Percentiles rank a stretch among this genome's conserved stretches.
These are phyloP conservation scores for Aphis craccivora DNA, from an alignment of 1,140 invertebrate species.

Conservation along the genomic window DNA sequence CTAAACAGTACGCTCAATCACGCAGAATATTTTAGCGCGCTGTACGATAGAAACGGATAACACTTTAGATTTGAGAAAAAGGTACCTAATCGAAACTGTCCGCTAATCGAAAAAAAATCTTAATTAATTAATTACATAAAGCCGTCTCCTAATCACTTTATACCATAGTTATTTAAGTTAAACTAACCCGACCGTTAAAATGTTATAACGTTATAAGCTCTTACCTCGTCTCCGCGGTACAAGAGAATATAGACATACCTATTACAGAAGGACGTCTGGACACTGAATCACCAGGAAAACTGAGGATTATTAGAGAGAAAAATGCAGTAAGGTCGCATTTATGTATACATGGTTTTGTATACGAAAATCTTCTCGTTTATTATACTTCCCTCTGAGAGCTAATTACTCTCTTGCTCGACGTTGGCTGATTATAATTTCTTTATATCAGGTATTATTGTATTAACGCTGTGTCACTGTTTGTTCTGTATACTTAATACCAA, in stretches of 20 bases:
- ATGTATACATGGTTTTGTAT: background rate
- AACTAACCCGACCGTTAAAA: background rate
- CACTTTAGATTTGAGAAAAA: background rate
- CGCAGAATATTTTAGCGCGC: background rate
- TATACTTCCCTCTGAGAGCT: background rate
- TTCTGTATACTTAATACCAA: background rate
- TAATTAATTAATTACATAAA: background rate
- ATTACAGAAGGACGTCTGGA: background rate
- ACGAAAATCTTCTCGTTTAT: slow-evolving; percentile 6
- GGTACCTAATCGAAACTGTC: background rate
- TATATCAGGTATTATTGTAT: slow-evolving; percentile 4
- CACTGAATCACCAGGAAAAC: background rate
- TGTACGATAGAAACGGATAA: background rate
- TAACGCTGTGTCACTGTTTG: background rate
- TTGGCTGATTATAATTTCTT: background rate
- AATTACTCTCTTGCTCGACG: background rate
- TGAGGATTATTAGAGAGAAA: background rate
- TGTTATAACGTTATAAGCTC: background rate
- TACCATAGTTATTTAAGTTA: background rate
- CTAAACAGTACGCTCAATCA: background rate
- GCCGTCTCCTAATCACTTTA: background rate
- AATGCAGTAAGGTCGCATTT: background rate
- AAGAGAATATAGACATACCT: background rate
- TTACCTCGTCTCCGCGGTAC: background rate
- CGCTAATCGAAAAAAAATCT: background rate